These are phyloP conservation scores for Dromius quadrimaculatus DNA, from an alignment of 2,888 invertebrate genomes.

Conservation along the genomic window DNA sequence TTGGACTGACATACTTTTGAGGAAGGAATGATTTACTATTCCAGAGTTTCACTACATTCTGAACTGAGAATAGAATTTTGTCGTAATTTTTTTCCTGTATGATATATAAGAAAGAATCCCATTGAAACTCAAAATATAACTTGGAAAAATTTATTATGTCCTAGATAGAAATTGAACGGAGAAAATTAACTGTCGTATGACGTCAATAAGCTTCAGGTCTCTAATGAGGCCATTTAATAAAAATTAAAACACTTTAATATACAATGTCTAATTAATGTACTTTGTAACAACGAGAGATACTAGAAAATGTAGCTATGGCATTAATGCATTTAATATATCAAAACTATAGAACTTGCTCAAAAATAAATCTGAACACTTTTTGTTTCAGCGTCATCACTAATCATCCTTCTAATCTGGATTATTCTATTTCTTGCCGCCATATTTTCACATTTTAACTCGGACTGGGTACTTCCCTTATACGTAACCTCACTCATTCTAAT, in stretches of 20 bases:
- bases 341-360: no score
- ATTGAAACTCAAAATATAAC: constrained; percentile 15
- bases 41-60: constrained; percentile 1
- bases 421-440: constrained; percentile 66
- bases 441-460: constrained; percentile 66
- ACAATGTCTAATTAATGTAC: no score
- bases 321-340: no score
- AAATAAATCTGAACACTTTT: no score
- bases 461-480: constrained; percentile 63
- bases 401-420: constrained; percentile 68
- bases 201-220: no score
- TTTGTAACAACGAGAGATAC: no score
- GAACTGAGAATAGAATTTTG: constrained; percentile 18
- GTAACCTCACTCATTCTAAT: constrained; percentile 69
- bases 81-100: constrained; percentile 20
- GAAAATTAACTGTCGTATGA: constrained; percentile 6
- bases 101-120: constrained; percentile 24
- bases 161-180: constrained; percentile 13
- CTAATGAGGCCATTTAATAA: no score
- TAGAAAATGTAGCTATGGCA: no score
- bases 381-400: constrained; percentile 65
- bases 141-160: constrained; percentile 16
- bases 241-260: no score
- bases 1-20: constrained; percentile 19
- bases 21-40: constrained; percentile 20